Base-by-base conservation (phyloP, 2,113 vertebrate species). In the Lophotis ruficrista region DNA sequence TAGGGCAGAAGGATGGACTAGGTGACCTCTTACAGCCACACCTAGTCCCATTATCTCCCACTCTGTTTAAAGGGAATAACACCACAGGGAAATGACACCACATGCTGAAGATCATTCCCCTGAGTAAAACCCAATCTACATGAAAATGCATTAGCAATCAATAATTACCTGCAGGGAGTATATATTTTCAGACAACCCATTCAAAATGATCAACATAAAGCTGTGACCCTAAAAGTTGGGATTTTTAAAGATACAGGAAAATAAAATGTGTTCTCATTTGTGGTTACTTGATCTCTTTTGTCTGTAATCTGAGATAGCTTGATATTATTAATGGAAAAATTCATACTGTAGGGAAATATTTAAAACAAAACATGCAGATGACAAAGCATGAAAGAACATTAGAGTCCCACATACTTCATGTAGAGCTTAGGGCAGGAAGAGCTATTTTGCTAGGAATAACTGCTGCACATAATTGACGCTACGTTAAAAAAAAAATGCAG, bases 11-110 rank as follows among this genome's bases (percentile, higher is more conserved):
- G 80, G 94, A 92, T 68, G 69, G 91, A 60, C 57, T 66, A 79
- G 30, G 14, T 70, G 80, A 86, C 72, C 89, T 51, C 86, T 56
- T 78, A 43, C 87, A 58, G 71, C 90, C 86, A 90, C 76, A 86
- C 72, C 80, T 80, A 87, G 89, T 68, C 89, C 80, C 93, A 94
- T 97, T 95, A 95, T 88, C 83, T 88, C 90, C 62, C 70, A 61
- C 66, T 83, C 66, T 41, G 94, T 94, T 50, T 54, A 82, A 87
- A 68, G 19, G 58, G 65, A 88, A 60, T 64, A 78, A 10, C 87
- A 68, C 77, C 41, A 18, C 38, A 75, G 89, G 89, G 91, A 92
- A 91, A 73, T 68, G 69, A 58, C 77, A 92, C 61, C 91, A 72
- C 48, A n/a, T 79, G 73, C 62, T 90, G 91, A 65, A 70, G 54